A percentile compares a stretch with the other conserved stretches of the same genome.
Evolutionary conservation across 2,888 invertebrate genomes (phyloP).

Genomic region (Frankliniella fusca): DNA sequence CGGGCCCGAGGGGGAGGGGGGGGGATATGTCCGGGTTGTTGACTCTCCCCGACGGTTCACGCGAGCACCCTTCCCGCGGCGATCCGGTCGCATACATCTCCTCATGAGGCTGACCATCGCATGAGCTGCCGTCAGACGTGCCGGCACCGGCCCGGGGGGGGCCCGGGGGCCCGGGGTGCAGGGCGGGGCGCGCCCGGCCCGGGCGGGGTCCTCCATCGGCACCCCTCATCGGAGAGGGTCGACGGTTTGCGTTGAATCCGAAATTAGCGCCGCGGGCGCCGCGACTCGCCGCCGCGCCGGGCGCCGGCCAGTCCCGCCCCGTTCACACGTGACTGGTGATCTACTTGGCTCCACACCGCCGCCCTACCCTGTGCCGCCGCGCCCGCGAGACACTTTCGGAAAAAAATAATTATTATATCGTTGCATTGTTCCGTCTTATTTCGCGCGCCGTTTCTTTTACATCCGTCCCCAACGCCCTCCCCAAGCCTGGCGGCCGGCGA

Average conservation of each 20-base stretch:
- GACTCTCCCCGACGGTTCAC: too few species aligned
- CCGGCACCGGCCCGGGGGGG: background rate
- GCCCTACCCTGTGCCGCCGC: background rate
- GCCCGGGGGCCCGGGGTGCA: background rate
- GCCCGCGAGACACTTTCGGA: background rate
- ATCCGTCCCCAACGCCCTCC: too few species aligned
- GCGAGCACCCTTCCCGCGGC: too few species aligned
- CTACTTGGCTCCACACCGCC: background rate
- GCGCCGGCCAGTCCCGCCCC: background rate
- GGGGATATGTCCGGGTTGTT: background rate
- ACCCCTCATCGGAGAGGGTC: background rate
- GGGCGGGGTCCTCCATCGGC: too few species aligned
- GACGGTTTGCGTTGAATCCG: background rate
- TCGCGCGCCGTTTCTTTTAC: too few species aligned
- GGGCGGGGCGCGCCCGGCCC: background rate
- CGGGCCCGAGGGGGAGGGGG: background rate
- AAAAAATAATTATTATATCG: too few species aligned
- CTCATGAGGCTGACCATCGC: background rate
- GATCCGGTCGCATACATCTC: background rate
- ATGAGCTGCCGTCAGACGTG: background rate
- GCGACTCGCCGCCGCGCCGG: background rate
- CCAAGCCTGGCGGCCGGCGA: too few species aligned
- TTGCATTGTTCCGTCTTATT: too few species aligned
- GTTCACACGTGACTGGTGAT: slow-evolving; percentile 20
- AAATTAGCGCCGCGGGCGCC: background rate